Conservation (phyloP, 2,113 vertebrate genomes). For the Neodon shergylaensis region DNA sequence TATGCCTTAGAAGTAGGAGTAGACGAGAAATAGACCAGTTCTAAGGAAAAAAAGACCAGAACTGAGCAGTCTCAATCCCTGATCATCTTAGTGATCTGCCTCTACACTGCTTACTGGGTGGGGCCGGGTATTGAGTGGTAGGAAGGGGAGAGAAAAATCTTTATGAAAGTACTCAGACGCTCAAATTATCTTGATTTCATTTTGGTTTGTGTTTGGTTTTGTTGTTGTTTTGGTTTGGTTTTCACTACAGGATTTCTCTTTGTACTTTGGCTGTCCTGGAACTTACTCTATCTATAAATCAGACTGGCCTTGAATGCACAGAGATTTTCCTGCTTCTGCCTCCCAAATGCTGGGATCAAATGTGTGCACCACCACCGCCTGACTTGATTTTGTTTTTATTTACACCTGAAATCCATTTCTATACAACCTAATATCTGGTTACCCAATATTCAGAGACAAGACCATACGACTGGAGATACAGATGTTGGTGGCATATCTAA, state of each 20-base stretch:
- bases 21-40: not conserved
- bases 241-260: too few species aligned
- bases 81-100: not conserved
- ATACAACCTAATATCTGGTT: not conserved
- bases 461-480: not conserved
- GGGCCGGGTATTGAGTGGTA: fast-evolving
- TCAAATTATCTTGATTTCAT: not conserved
- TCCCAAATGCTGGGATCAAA: not conserved
- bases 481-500: not conserved
- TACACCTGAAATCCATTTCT: not conserved
- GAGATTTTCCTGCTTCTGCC: not conserved
- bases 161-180: constrained; percentile 21
- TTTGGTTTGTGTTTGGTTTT: not conserved
- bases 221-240: too few species aligned
- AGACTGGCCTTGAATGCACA: not conserved
- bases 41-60: not conserved
- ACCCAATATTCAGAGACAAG: not conserved
- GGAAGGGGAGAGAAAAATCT: not conserved
- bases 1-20: not conserved
- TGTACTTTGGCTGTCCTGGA: not conserved
- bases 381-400: not conserved
- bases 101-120: not conserved
- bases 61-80: not conserved
- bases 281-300: not conserved
- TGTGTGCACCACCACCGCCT: not conserved